Conservation (phyloP, 2,888 invertebrate species). For the Chelonus formosanus region DNA sequence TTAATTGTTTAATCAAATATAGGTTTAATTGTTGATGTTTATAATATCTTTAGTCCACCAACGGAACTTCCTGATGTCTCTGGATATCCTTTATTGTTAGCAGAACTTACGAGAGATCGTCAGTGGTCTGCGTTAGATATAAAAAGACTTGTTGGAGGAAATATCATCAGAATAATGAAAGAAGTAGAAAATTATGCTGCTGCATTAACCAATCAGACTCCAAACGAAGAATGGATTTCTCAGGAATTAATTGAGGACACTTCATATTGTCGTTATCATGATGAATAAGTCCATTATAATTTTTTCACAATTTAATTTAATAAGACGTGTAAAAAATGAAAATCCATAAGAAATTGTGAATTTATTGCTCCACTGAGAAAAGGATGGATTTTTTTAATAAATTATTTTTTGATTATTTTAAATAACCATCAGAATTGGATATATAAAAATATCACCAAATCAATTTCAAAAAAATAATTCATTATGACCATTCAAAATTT, state of each 20-base stretch:
- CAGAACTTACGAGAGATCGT: slow-evolving; percentile 70
- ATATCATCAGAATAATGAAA: slow-evolving; percentile 69
- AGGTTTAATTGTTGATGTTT: neutral
- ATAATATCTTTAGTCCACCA: slow-evolving; percentile 61
- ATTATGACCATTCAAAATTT: no score
- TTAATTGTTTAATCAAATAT: no score
- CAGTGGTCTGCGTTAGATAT: slow-evolving; percentile 71
- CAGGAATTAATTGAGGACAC: slow-evolving; percentile 68
- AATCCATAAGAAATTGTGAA: no score
- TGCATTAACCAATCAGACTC: slow-evolving; percentile 62
- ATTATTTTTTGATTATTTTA: no score
- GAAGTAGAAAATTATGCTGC: slow-evolving; percentile 65
- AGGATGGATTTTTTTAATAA: no score
- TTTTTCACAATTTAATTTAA: no score
- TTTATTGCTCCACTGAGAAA: no score
- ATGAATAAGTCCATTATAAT: slow-evolving; percentile 40
- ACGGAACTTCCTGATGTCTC: slow-evolving; percentile 68
- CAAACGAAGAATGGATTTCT: slow-evolving; percentile 69
- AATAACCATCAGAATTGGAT: no score
- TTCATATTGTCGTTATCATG: slow-evolving; percentile 68
- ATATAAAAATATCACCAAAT: no score
- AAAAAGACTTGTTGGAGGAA: slow-evolving; percentile 70
- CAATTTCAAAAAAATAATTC: no score
- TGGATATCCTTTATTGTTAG: slow-evolving; percentile 71
- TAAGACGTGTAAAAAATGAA: no score